Base-by-base conservation (phyloP, 1,140 invertebrate genomes). In the Lasaia peninsularis region DNA sequence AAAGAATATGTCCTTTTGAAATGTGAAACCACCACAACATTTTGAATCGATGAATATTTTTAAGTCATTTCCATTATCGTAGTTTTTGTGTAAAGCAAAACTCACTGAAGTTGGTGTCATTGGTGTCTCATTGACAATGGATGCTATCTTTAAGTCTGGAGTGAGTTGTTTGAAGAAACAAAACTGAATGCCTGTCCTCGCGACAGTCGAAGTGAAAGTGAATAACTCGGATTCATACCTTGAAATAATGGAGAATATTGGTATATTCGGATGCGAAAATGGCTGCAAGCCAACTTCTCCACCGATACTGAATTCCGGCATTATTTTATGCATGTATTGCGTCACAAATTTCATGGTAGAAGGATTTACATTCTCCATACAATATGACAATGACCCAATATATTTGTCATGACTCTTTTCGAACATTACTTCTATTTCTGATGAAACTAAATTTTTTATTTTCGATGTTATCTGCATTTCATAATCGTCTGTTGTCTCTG, bases 1-100 rank as follows among this genome's bases (percentile, higher is more conserved):
- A 44, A 86, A 81, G 18, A 74, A 44, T 7, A 87, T 62, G 50
- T 87, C 79, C 56, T 75, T 86, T 37, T 86, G 73, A 37, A 75
- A 69, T 0, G 84, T 87, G 28, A 87, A 84, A 0, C 84, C 84
- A 11, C 84, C 82, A 31, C 78, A 84, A 9, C 70, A 69, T 52
- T 83, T 75, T 0, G 80, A 83, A 50, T 87, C 80, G 0, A 87
- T 74, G 58, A 87, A 87, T 34, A 87, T 75, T 63, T 86, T 86
- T 60, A 86, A 62, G 32, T 85, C 80, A 7, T 73, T 73, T 2
- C 78, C 77, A 49, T 84, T 78, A 0, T 60, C 58, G 53, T 75
- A 86, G 9, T 65, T 69, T 55, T 85, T 88, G 52, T 83, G 75
- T 9, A 88, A 48, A 8, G 78, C 85, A 16, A 88, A 52, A n/a